Evolutionary conservation across 2,888 invertebrate species (phyloP).

Genomic region (Ypsolopha scabrella): DNA sequence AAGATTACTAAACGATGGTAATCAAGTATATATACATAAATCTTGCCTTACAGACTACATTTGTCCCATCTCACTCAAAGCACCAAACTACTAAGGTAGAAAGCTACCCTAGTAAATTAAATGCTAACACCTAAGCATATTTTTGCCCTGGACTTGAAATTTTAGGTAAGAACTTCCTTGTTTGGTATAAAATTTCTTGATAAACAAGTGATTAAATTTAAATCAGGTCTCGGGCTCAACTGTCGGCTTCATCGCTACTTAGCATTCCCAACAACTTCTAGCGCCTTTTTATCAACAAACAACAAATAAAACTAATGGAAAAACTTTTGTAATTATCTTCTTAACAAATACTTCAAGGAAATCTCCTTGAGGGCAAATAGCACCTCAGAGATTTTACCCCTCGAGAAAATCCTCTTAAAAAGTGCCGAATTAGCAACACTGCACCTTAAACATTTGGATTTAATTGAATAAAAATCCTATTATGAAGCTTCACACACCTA

Average conservation of each 20-base stretch:
- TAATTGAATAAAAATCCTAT: slow-evolving; percentile 49
- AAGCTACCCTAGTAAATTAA: too few relatives aligned
- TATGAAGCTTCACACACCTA: slow-evolving; percentile 10
- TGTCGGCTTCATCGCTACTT: slow-evolving; percentile 1
- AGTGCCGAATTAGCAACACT: slow-evolving; percentile 6
- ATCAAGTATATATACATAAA: too few relatives aligned
- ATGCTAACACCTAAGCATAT: not conserved
- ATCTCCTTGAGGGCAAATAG: slow-evolving; percentile 67
- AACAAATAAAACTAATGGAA: slow-evolving; percentile 68
- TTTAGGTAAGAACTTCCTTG: too few relatives aligned
- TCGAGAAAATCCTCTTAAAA: not conserved
- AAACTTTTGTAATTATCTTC: slow-evolving; percentile 69
- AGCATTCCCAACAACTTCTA: slow-evolving; percentile 1
- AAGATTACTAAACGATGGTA: too few relatives aligned
- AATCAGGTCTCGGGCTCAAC: not conserved
- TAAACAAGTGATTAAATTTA: not conserved
- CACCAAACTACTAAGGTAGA: too few relatives aligned
- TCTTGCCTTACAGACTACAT: too few relatives aligned
- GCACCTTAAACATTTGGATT: slow-evolving; percentile 25
- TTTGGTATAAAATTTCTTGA: not conserved
- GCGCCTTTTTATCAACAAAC: slow-evolving; percentile 29
- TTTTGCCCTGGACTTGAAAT: not conserved
- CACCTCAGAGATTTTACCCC: slow-evolving; percentile 55
- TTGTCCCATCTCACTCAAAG: too few relatives aligned
- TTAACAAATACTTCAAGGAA: slow-evolving; percentile 65